Conservation (phyloP, 2,113 vertebrate species). For the Ptychochromis oligacanthus region DNA sequence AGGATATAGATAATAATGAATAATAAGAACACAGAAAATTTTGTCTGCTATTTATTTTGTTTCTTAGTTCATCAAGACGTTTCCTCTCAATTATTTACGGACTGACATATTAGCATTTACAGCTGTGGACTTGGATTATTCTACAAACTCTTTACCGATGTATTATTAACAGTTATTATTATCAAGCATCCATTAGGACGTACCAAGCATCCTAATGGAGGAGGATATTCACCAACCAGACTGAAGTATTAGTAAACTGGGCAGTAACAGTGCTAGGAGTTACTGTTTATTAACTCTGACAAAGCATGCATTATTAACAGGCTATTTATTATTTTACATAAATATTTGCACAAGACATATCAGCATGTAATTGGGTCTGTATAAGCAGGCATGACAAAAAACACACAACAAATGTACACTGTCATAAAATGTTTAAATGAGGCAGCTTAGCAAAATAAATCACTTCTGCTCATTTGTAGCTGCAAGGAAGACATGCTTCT, state of each 20-base stretch:
- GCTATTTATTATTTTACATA: constrained; percentile 6
- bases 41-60: background rate
- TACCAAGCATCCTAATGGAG: background rate
- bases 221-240: background rate
- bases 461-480: background rate
- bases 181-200: background rate
- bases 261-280: background rate
- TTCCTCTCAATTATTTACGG: background rate
- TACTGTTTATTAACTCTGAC: background rate
- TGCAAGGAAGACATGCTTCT: background rate
- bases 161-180: background rate
- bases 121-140: background rate
- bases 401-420: background rate
- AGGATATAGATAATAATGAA: background rate
- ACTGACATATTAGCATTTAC: background rate
- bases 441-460: background rate
- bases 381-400: background rate
- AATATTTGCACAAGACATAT: background rate
- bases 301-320: background rate
- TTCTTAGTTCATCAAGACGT: background rate
- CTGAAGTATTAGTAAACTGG: background rate
- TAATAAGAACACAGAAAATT: background rate
- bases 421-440: constrained; percentile 1
- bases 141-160: background rate
- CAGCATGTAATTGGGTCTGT: background rate